Base-by-base conservation (phyloP, 2,888 invertebrate species). In the Troides oblongomaculatus region DNA sequence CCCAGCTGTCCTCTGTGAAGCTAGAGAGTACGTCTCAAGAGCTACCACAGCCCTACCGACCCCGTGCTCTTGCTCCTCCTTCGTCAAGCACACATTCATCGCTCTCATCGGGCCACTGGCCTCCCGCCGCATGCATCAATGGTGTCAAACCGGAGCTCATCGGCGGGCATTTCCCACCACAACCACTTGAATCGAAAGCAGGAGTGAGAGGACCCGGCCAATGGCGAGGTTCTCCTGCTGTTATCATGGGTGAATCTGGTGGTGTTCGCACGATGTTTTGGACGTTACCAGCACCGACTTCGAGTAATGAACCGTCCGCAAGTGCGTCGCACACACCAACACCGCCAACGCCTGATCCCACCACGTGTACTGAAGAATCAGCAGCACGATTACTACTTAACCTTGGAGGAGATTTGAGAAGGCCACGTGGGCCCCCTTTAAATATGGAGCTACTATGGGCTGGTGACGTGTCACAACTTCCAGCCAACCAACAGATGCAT, bases 391-490 rank as follows among this genome's bases (percentile, higher is more conserved):
- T 97, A 80, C 87, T 97, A 71, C 92, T 97, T 56, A 96, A 96
- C 78, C 90, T 97, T 64, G 96, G 96, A 10, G 96, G 96, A 81
- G 95, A 94, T 78, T 90, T 95, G 63, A 91, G 95, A 79, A 90
- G 95, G 81, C 93, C 94, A 69, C 90, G 94, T 76, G 89, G 93
- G 72, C 94, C 94, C 25, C 96, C 97, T 25, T 93, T 98, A 71
- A 97, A 98, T 82, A 98, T 98, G 98, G 97, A 98, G 86, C 93
- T 97, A 74, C 89, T 98, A 66, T 98, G 98, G 98, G 97, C 97
- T 12, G 97, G 97, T 6, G 97, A 97, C 79, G 94, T 97, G 71
- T 95, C 96, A 30, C 97, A 97, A 86, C 90, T 97, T 75, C 97
- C 97, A 18, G 95, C 96, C 3, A 96, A 96, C 69, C 96, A 96